Conservation (phyloP, 2,888 invertebrate species). For the Punctoribates punctum region DNA sequence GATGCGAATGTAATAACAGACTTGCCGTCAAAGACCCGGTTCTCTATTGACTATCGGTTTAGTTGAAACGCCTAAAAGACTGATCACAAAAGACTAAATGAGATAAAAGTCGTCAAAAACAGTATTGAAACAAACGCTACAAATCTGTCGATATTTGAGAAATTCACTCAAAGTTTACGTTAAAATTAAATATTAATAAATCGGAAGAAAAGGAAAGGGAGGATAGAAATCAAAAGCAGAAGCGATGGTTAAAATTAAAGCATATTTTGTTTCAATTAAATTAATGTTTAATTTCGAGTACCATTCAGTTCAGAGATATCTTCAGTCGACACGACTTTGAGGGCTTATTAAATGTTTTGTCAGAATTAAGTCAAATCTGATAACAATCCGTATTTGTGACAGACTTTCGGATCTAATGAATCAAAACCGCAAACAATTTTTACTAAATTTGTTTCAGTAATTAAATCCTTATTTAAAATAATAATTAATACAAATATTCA, state of each 20-base stretch:
- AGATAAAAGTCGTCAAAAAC: conserved; percentile 11
- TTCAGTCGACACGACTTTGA: neutral
- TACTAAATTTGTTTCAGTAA: neutral
- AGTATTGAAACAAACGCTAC: conserved; percentile 23
- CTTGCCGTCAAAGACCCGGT: conserved; percentile 16
- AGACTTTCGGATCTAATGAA: conserved; percentile 26
- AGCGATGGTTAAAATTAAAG: conserved; percentile 4
- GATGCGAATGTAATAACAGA: conserved; percentile 27
- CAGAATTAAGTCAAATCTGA: neutral
- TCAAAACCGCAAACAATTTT: conserved; percentile 27
- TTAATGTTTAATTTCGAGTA: conserved; percentile 24
- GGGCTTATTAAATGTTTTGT: neutral
- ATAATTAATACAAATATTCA: neutral
- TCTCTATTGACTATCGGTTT: conserved; percentile 29
- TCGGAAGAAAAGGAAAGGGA: neutral
- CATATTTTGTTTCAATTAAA: conserved; percentile 6
- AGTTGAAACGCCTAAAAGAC: conserved; percentile 23
- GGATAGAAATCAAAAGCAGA: neutral
- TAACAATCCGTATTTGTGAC: conserved; percentile 20
- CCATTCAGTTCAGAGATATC: conserved; percentile 22
- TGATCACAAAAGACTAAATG: conserved; percentile 33
- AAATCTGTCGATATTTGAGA: conserved; percentile 6
- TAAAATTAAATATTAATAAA: neutral
- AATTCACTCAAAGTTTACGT: neutral
- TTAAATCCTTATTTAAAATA: too few relatives aligned